Evolutionary conservation across 1,140 invertebrate species (phyloP).

Genomic region (Holotrichia oblita): DNA sequence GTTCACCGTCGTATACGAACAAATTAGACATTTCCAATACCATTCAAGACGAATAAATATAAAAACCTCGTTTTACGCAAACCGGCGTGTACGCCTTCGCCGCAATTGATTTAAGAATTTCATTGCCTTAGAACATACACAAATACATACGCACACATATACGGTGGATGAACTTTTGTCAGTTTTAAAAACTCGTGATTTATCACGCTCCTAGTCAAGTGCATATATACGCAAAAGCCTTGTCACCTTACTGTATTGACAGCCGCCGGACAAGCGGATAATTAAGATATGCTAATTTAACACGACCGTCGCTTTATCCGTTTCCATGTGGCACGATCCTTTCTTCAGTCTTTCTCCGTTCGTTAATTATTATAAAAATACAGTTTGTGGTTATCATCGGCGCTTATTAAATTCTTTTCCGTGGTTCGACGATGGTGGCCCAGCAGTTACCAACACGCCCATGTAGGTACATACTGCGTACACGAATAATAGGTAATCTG

Average conservation of each 20-base stretch:
- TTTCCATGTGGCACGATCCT: conserved; percentile 10
- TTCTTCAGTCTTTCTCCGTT: background rate
- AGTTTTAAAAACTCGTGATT: conserved; percentile 14
- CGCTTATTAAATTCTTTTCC: background rate
- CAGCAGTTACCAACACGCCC: conserved; percentile 2
- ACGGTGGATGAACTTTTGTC: conserved; percentile 15
- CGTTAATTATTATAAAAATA: background rate
- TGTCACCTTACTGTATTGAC: conserved; percentile 3
- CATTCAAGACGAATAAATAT: conserved; percentile 2
- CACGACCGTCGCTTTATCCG: conserved; percentile 27
- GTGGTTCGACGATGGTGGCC: background rate
- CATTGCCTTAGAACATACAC: background rate
- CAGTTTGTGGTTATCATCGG: background rate
- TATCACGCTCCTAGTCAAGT: conserved; percentile 19
- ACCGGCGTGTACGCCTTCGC: background rate
- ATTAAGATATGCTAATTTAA: conserved; percentile 37
- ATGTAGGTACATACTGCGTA: background rate
- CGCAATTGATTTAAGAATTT: conserved; percentile 3
- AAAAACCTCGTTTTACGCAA: background rate
- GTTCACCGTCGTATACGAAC: background rate
- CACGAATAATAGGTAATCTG: conserved; percentile 6
- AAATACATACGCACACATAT: background rate
- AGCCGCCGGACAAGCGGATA: conserved; percentile 9
- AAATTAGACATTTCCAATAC: background rate
- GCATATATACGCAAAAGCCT: background rate